These are phyloP conservation scores for Apogon talboti DNA, from an alignment of 2,797 vertebrate species.

Conservation along the genomic window DNA sequence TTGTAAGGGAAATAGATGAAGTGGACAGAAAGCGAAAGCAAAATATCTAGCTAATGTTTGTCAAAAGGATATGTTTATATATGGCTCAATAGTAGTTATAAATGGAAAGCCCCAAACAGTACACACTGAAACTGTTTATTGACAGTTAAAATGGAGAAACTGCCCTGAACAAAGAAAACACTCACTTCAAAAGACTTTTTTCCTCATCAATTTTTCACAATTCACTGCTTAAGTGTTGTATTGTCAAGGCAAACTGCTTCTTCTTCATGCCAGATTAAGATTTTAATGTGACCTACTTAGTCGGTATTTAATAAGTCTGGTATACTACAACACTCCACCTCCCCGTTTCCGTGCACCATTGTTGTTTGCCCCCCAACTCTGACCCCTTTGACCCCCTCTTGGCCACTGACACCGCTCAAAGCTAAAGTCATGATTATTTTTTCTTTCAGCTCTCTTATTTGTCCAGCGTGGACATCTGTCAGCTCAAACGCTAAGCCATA, in stretches of 20 bases:
- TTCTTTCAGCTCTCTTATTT: conserved; percentile 49
- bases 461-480: conserved; percentile 78
- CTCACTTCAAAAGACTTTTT: background rate
- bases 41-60: conserved; percentile 21
- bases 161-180: background rate
- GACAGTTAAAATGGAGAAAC: background rate
- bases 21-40: conserved; percentile 64
- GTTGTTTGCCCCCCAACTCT: conserved; percentile 42
- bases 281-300: conserved; percentile 59
- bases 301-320: conserved; percentile 39
- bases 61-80: background rate
- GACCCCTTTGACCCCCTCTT: conserved; percentile 50
- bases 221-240: background rate
- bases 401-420: conserved; percentile 59
- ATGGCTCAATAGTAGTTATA: conserved; percentile 1
- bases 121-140: background rate
- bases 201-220: background rate
- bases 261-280: conserved; percentile 28
- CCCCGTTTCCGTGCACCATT: conserved; percentile 33
- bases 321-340: conserved; percentile 25
- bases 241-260: conserved; percentile 3
- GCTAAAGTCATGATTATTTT: conserved; percentile 76
- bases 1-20: conserved; percentile 12
- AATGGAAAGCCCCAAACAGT: conserved; percentile 53
- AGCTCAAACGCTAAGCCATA: conserved; percentile 74